Conservation (phyloP, 2,113 vertebrate species). For the Microtus oregoni region DNA sequence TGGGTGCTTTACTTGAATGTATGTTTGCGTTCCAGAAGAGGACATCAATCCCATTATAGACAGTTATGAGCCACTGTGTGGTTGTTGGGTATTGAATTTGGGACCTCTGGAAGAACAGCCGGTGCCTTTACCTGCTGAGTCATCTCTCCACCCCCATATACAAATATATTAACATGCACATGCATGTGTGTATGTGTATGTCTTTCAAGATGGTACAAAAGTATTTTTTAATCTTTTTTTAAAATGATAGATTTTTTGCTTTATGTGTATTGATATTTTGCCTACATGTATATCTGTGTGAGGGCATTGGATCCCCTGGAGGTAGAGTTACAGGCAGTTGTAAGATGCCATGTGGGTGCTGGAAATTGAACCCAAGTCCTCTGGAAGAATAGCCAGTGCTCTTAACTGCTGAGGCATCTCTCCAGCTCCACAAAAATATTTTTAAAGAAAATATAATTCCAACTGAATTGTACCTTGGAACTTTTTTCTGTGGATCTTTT, state of each 20-base stretch:
- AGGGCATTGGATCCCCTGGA: no score
- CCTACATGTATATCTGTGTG: no score
- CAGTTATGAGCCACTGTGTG: neutral
- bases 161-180: no score
- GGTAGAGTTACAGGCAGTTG: no score
- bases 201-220: neutral
- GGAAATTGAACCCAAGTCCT: no score
- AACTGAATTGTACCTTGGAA: neutral
- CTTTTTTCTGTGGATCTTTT: constrained; percentile 2
- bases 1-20: neutral
- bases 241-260: no score
- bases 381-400: no score
- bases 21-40: neutral
- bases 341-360: no score
- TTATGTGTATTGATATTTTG: no score
- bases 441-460: neutral
- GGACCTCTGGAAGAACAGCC: neutral
- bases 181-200: no score
- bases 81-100: neutral
- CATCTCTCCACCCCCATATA: neutral
- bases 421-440: neutral
- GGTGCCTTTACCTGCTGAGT: no score
- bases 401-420: no score
- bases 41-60: neutral
- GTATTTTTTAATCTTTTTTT: neutral